Conservation (phyloP, 2,888 invertebrate genomes). For the Catocala nupta region DNA sequence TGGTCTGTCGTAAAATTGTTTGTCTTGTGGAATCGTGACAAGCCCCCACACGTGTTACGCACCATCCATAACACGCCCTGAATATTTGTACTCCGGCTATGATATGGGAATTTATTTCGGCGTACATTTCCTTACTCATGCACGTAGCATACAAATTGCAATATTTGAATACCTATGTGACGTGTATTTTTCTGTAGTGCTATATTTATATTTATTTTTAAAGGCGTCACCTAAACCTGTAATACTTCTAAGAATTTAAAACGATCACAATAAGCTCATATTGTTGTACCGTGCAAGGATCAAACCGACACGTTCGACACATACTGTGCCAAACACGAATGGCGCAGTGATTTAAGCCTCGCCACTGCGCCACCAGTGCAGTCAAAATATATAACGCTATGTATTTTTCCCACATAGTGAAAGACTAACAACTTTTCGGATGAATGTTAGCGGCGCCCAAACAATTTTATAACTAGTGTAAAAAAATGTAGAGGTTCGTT, state of each 20-base stretch:
- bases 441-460: not conserved
- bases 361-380: too few relatives aligned
- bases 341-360: too few relatives aligned
- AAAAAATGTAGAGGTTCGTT: not conserved
- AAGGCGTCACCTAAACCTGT: too few relatives aligned
- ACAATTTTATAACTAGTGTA: not conserved
- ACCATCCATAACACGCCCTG: not conserved
- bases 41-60: not conserved
- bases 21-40: not conserved
- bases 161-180: slow-evolving; percentile 7
- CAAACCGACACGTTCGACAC: too few relatives aligned
- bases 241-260: too few relatives aligned
- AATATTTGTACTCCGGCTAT: not conserved
- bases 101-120: slow-evolving; percentile 7
- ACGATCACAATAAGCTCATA: too few relatives aligned
- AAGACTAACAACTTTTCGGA: too few relatives aligned
- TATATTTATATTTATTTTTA: too few relatives aligned
- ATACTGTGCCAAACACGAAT: too few relatives aligned
- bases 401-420: too few relatives aligned
- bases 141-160: slow-evolving; percentile 3
- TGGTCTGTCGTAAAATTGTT: not conserved
- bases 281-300: too few relatives aligned
- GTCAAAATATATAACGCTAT: too few relatives aligned
- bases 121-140: not conserved
- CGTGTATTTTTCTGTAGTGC: not conserved